Base-by-base conservation (phyloP, 1,140 invertebrate species). In the Drosophila virilis region DNA sequence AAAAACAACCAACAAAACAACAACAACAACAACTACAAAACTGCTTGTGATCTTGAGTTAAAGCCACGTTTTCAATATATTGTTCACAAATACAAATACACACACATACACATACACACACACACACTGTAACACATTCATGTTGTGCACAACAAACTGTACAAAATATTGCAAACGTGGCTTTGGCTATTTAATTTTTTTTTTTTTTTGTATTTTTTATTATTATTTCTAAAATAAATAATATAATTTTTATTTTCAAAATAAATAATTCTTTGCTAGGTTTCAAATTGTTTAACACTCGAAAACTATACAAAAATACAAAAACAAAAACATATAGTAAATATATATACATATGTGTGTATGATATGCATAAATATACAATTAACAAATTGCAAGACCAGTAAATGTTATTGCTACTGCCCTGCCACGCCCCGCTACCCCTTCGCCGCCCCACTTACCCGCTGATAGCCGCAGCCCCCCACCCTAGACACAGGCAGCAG, bases 21-120 rank as follows among this genome's bases (percentile, higher is more conserved):
- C 33, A 59, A 64, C 46, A 69, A 58, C 35, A 74, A 74, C 51
- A 60, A 57, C 55, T 38, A 35, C 58, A 67, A 64, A 89, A 88
- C 77, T 75, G 84, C 80, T 88, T 89, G 84, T 88, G 83, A 88
- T 88, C 80, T 88, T 83, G 69, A 80, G 73, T 73, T 74, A 68
- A 79, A 77, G 67, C 61, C 43, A 67, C 46, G 43, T 55, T 81
- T 70, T 82, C 68, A 51, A 68, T 33, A 78, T 15, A 13, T 35
- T 51, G 50, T 15, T 28, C n/a, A 46, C 8, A 15, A 13, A 8
- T 33, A 40, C 64, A 54, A 32, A 54, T 22, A 43, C 42, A 38
- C 32, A 42, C 54, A 59, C 45, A 37, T 17, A 57, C 33, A 10
- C 35, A 40, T n/a, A 17, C 8, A 22, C 33, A 46, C 12, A 57